These are phyloP conservation scores for Patella caerulea DNA, from an alignment of 2,888 invertebrate genomes.

Conservation along the genomic window DNA sequence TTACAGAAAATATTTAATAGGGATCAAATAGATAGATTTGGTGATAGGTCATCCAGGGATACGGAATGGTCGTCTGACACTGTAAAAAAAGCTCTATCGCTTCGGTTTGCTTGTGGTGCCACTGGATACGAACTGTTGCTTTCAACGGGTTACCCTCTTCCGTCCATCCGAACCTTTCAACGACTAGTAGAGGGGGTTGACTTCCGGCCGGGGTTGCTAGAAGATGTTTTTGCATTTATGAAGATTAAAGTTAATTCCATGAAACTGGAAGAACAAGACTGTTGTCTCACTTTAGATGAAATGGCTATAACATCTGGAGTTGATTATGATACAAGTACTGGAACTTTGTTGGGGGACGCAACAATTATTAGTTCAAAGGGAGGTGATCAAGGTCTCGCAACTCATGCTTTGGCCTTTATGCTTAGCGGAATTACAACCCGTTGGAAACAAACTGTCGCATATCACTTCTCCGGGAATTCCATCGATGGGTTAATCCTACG, in stretches of 20 bases:
- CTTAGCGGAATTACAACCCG: not conserved
- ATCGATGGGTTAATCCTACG: not conserved
- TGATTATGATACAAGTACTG: not conserved
- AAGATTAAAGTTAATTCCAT: slow-evolving; percentile 3
- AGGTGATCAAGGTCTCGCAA: not conserved
- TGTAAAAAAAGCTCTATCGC: not conserved
- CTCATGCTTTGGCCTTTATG: not conserved
- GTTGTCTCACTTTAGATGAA: not conserved
- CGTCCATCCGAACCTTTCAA: not conserved
- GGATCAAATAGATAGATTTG: not conserved
- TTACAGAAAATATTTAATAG: not conserved
- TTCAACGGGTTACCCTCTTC: not conserved
- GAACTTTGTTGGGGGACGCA: not conserved
- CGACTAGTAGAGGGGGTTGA: not conserved
- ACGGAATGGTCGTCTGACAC: not conserved
- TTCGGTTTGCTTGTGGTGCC: not conserved
- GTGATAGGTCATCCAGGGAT: not conserved
- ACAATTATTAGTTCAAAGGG: not conserved
- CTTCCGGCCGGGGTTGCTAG: not conserved
- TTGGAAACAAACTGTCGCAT: not conserved
- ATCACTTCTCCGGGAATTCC: not conserved
- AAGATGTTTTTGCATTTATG: slow-evolving; percentile 4
- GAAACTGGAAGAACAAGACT: not conserved
- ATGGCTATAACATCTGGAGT: not conserved
- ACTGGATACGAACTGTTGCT: not conserved